phyloP scores from a whole-genome alignment of 1,140 invertebrate genomes.

The Temnothorax nylanderi region DNA sequence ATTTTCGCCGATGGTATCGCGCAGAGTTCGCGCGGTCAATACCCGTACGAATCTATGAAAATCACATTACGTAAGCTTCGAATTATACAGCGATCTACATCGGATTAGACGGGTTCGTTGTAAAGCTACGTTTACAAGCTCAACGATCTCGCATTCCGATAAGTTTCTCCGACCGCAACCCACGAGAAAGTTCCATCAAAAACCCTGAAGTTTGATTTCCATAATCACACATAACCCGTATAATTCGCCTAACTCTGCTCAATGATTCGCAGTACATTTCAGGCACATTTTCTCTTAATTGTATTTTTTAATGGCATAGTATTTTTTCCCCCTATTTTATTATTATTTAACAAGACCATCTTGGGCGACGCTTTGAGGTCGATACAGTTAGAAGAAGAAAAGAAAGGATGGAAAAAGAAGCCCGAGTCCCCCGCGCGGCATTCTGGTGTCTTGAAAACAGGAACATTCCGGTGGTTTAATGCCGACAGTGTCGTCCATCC shows the following conservation, averaged over 20 bases:
- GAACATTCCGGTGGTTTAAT: slow-evolving; percentile 71
- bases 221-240: slow-evolving; percentile 8
- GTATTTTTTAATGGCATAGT: no score
- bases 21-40: not conserved
- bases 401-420: not conserved
- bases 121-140: slow-evolving; percentile 8
- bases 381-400: not conserved
- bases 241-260: not conserved
- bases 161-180: slow-evolving; percentile 1
- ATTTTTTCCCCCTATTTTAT: not conserved
- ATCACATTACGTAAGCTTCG: not conserved
- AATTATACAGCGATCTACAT: slow-evolving; percentile 10
- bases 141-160: slow-evolving; percentile 30
- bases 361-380: not conserved
- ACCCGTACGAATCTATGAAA: slow-evolving; percentile 15
- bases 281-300: not conserved
- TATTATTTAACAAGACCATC: not conserved
- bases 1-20: not conserved
- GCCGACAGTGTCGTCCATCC: slow-evolving; percentile 55
- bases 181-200: not conserved
- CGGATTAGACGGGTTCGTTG: slow-evolving; percentile 7
- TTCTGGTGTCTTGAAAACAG: slow-evolving; percentile 68
- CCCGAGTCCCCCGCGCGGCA: not conserved
- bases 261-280: not conserved
- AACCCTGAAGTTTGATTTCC: slow-evolving; percentile 9